A percentile compares a stretch with the other conserved stretches of the same genome.
Conservation (phyloP, 2,113 vertebrate genomes). For the Mus musculus region GRCm39 chr13:19302001-19302500, state of each 20-base stretch:
- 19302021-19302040: not conserved
- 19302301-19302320: slow-evolving; percentile 73
- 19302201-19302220: not conserved
- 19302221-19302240: not conserved
- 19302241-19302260: not conserved
- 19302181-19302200: slow-evolving; percentile 40
- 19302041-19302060: not conserved
- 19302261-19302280: not conserved
- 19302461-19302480: slow-evolving; percentile 75
- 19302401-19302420: not conserved
- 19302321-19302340: slow-evolving; percentile 91
- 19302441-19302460: slow-evolving; percentile 67
- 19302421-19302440: slow-evolving; percentile 53
- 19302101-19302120: not conserved
- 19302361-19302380: slow-evolving; percentile 16
- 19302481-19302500: slow-evolving; percentile 75
- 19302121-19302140: not conserved
- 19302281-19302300: slow-evolving; percentile 62
- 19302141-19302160: not conserved
- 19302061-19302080: not conserved
- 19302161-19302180: not conserved
- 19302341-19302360: slow-evolving; percentile 92
- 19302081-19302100: not conserved
- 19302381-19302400: slow-evolving; percentile 59
- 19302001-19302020: not conserved